Base-by-base conservation (phyloP, 2,888 invertebrate genomes). In the Catocala sponsa region DNA sequence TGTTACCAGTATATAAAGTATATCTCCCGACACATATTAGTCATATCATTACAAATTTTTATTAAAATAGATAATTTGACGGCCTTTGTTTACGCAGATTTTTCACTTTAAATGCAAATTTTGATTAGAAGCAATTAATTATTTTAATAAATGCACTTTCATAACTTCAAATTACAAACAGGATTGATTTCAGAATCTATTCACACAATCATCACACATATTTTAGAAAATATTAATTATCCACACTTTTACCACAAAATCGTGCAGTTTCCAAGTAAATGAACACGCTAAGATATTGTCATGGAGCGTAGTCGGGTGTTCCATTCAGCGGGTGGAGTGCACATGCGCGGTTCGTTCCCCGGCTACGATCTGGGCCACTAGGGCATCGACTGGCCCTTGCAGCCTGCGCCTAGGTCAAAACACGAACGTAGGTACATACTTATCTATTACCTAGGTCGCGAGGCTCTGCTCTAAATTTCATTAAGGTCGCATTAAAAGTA, bases 381-480 rank as follows among this genome's bases (percentile, higher is more conserved):
- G 92, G 92, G 81, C 92, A 92, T 88, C 92, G 90, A 89, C 91
- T 87, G 86, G 82, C 81, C 86, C 82, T 71, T 70, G 68, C 52
- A 72, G 59, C 64, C 72, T 74, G 73, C 78, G 74, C 82, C 79
- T 82, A 83, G 90, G 89, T 88, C 89, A 86, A 76, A 80, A 67
- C 77, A 78, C 60, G 63, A 55, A 44, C 61, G 76, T n/a, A n/a
- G n/a, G n/a, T 81, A 80, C 77, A 79, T 69, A 72, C 63, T 63
- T 72, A 74, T 55, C 80, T 81, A 78, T 78, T 79, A 88, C 85
- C 79, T 89, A 86, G 90, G 90, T 86, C 88, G 80, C 83, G 63
- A 67, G 68, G 70, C 59, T 72, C 56, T 73, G 67, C 55, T 73
- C 71, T 63, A 70, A 69, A 68, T 73, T 59, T 32, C 32, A 53